Conservation (phyloP, 2,888 invertebrate genomes). For the Ormia ochracea region DNA sequence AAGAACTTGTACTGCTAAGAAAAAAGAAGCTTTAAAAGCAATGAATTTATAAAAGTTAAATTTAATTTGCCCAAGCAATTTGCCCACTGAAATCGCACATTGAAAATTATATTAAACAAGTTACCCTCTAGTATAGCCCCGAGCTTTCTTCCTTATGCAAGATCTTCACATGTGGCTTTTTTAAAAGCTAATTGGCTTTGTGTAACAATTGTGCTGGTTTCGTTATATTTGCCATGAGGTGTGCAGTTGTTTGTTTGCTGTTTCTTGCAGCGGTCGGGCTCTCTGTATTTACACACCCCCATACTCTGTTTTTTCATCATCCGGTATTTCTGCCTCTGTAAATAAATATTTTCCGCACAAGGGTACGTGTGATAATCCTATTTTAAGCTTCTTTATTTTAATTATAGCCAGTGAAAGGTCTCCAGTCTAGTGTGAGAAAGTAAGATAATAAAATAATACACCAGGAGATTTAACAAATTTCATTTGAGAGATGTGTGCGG, state of each 20-base stretch:
- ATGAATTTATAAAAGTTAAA: too few species aligned
- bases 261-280: not conserved
- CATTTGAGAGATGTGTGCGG: not conserved
- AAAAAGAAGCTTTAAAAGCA: too few species aligned
- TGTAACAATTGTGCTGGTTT: conserved; percentile 1
- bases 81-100: too few species aligned
- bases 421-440: not conserved
- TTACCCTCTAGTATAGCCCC: not conserved
- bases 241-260: not conserved
- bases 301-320: not conserved
- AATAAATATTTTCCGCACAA: not conserved
- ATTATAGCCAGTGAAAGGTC: conserved; percentile 30
- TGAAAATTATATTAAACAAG: too few species aligned
- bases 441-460: conserved; percentile 15
- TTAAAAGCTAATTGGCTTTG: conserved; percentile 1
- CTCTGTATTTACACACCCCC: not conserved
- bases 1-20: too few species aligned
- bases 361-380: conserved; percentile 58
- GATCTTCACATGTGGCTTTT: not conserved
- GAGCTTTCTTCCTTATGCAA: not conserved
- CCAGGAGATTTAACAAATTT: conserved; percentile 29
- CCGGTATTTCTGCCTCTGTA: not conserved
- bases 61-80: too few species aligned
- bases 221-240: conserved; percentile 35
- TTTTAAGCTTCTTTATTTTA: conserved; percentile 61